Conservation (phyloP, 2,888 invertebrate species). For the Tetrapedia diversipes region DNA sequence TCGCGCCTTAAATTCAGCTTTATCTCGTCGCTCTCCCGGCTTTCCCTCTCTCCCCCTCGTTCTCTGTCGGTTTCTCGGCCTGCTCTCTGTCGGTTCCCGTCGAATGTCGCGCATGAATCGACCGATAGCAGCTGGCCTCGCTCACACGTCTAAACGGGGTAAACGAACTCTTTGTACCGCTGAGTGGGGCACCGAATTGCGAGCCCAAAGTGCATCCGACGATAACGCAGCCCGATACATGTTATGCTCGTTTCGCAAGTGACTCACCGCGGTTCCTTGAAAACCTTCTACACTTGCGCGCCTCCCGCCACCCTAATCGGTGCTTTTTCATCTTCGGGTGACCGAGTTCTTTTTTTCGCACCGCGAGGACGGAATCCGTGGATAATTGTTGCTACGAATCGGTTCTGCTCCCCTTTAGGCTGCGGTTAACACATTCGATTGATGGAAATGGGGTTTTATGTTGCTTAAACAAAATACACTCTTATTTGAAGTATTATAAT, state of each 20-base stretch:
- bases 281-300: not conserved
- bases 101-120: slow-evolving; percentile 71
- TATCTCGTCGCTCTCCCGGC: slow-evolving; percentile 68
- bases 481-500: no score
- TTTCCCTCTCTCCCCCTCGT: slow-evolving; percentile 45
- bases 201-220: slow-evolving; percentile 76
- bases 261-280: slow-evolving; percentile 52
- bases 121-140: slow-evolving; percentile 70
- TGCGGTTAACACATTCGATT: no score
- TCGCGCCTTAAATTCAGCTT: slow-evolving; percentile 73
- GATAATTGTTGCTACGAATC: no score
- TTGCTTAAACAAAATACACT: no score
- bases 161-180: slow-evolving; percentile 70
- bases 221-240: slow-evolving; percentile 75
- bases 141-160: slow-evolving; percentile 70
- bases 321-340: not conserved
- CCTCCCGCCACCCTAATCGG: not conserved
- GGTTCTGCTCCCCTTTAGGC: no score
- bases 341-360: not conserved
- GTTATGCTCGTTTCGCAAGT: slow-evolving; percentile 60
- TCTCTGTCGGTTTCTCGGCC: slow-evolving; percentile 48
- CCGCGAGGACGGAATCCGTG: no score
- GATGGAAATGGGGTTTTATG: no score
- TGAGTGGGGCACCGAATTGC: slow-evolving; percentile 74
- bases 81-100: slow-evolving; percentile 57